Conservation (phyloP, 2,797 vertebrate genomes). For the Leptodactylus fallax region DNA sequence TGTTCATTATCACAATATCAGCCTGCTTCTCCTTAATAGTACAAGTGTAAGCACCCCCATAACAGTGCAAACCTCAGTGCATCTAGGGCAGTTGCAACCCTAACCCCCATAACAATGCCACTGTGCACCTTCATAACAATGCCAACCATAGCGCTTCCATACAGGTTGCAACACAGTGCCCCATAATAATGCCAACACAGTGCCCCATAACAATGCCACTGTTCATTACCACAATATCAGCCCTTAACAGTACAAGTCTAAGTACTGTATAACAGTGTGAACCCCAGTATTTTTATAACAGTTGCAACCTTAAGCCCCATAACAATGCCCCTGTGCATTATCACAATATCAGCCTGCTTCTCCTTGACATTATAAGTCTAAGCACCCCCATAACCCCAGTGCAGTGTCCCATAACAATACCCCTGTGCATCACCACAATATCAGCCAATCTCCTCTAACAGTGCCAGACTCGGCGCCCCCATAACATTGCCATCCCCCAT, state of each 20-base stretch:
- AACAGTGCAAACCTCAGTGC: neutral
- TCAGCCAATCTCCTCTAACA: too few relatives aligned
- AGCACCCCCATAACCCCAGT: neutral
- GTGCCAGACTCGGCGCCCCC: too few relatives aligned
- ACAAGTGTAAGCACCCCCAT: neutral
- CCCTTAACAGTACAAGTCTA: neutral
- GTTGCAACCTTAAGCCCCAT: too few relatives aligned
- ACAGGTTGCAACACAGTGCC: neutral
- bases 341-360: neutral
- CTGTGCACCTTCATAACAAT: neutral
- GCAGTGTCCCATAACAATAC: neutral
- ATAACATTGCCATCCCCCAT: too few relatives aligned
- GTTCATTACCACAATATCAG: neutral
- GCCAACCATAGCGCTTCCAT: neutral
- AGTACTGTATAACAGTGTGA: neutral
- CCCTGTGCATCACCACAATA: neutral
- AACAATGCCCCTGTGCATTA: neutral
- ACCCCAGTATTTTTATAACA: neutral
- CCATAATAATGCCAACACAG: neutral
- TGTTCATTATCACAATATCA: neutral
- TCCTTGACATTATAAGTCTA: neutral
- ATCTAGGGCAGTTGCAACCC: too few relatives aligned
- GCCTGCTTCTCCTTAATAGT: too few relatives aligned
- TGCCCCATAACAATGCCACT: neutral
- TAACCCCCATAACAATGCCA: neutral